These are phyloP conservation scores for Pseudopipra pipra DNA, from an alignment of 2,113 vertebrate genomes.

Conservation along the genomic window DNA sequence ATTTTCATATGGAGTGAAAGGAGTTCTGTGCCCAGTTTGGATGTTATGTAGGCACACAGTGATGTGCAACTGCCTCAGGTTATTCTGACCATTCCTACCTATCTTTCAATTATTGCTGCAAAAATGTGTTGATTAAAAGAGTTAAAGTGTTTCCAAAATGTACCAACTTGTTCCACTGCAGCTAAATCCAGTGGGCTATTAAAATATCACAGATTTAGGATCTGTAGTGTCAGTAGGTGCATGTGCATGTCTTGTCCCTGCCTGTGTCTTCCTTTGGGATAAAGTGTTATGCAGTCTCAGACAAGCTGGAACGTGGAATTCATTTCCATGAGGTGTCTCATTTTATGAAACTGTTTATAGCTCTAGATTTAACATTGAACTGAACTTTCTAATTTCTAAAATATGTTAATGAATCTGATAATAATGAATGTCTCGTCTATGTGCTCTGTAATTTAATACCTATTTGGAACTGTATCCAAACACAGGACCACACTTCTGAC, in stretches of 20 bases:
- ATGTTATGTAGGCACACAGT: rapidly evolving
- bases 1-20: background rate
- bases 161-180: background rate
- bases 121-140: background rate
- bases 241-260: rapidly evolving
- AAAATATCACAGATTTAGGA: background rate
- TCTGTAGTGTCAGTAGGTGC: background rate
- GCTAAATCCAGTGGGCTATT: background rate
- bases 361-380: background rate
- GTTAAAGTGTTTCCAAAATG: background rate
- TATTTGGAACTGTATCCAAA: background rate
- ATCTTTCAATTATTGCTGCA: background rate
- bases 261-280: background rate
- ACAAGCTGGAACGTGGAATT: background rate
- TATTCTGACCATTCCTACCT: background rate
- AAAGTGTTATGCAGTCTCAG: background rate
- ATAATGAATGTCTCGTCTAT: background rate
- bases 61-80: background rate
- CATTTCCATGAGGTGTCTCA: background rate
- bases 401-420: conserved; percentile 6
- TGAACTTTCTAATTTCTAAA: conserved; percentile 7
- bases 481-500: background rate
- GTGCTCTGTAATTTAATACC: background rate
- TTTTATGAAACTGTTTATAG: background rate
- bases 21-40: rapidly evolving